Evolutionary conservation across 2,113 vertebrate genomes (phyloP), one percentile per base, ranked within the genome.

Genomic region (Leptodactylus fuscus): DNA sequence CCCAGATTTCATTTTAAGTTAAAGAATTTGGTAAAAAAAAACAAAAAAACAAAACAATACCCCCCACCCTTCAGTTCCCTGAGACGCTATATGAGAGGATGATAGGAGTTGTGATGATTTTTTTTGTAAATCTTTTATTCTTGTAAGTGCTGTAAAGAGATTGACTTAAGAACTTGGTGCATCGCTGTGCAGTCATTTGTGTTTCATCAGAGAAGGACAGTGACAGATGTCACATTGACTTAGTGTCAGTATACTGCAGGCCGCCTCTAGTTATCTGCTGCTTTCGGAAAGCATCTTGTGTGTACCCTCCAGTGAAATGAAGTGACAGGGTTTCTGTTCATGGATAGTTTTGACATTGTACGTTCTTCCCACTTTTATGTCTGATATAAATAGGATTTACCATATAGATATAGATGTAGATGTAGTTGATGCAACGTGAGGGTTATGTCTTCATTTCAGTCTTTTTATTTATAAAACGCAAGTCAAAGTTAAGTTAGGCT

Each of bases 151-250:
- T 75, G 27, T 71, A 15, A 20, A 49, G 49, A 74, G 88, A 67
- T 89, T 86, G 87, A 81, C 82, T 90, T 91, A 79, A 34, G 88
- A 58, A 85, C 60, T 74, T 87, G 24, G 2, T 76, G 89, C 85
- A n/a, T 87, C 89, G 89, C 58, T 87, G 88, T 77, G 41, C 58
- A 65, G 74, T 77, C 58, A 78, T 67, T 78, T 46, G 58, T 77
- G 83, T 77, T 46, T 67, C 16, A 78, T 67, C 32, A 74, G 22
- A 85, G 91, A 90, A 77, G 88, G 86, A 89, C 71, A 89, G 89
- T 91, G 94, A 93, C 93, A 93, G 90, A 92, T 95, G 93, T 91
- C 93, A 91, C 3, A 1, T 73, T 2, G 73, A 53, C 88, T 94
- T 90, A 93, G 85, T 70, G 87, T 94, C 93, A 91, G 87, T 16